Percentiles rank a stretch among this genome's conserved stretches.
Conservation (phyloP, 2,888 invertebrate species). For the Microctonus hyperodae region DNA sequence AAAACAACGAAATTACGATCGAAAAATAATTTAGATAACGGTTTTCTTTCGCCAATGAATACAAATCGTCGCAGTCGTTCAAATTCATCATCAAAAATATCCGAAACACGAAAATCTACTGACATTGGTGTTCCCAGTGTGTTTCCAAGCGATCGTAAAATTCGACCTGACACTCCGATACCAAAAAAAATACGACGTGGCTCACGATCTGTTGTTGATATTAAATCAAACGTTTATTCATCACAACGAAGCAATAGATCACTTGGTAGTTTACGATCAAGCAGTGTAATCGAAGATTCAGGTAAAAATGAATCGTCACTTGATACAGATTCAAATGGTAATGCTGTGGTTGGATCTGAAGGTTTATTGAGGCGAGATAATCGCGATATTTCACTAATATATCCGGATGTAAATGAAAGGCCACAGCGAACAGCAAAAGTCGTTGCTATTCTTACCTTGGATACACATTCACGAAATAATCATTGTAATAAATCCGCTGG, state of each 20-base stretch:
- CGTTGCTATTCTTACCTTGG: conserved; percentile 56
- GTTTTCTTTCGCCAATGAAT: conserved; percentile 44
- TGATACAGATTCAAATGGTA: conserved; percentile 46
- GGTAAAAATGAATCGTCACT: not conserved
- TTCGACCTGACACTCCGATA: conserved; percentile 54
- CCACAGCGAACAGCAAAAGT: conserved; percentile 60
- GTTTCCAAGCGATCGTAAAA: conserved; percentile 35
- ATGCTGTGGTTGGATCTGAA: conserved; percentile 36
- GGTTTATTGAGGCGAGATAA: conserved; percentile 3
- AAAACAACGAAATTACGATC: conserved; percentile 45
- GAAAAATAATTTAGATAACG: conserved; percentile 46
- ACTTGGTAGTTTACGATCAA: conserved; percentile 23
- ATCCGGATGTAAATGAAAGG: conserved; percentile 43
- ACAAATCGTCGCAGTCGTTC: conserved; percentile 31
- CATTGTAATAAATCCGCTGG: conserved; percentile 27
- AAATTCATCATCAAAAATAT: conserved; percentile 25
- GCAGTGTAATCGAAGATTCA: conserved; percentile 12
- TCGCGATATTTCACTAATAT: conserved; percentile 18
- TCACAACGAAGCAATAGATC: conserved; percentile 19
- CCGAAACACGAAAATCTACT: conserved; percentile 13
- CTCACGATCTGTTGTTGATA: conserved; percentile 36
- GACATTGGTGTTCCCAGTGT: conserved; percentile 25
- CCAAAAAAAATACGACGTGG: conserved; percentile 39
- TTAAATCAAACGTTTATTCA: conserved; percentile 14
- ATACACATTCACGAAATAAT: conserved; percentile 45